Evolutionary conservation across 1,140 invertebrate genomes (phyloP).

Genomic region (Caenorhabditis inopinata): DNA sequence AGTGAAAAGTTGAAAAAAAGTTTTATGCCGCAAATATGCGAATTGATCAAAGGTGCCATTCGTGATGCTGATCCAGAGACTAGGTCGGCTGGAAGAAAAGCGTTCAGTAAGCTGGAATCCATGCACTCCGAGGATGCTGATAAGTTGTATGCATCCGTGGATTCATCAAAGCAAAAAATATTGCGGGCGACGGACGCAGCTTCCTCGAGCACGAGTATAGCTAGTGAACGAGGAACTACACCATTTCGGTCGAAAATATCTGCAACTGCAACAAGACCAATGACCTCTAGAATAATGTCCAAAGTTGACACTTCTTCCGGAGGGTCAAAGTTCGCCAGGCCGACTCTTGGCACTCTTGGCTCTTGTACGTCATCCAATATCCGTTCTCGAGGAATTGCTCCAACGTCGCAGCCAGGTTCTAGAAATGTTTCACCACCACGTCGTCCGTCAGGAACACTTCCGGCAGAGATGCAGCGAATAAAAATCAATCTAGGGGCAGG

Average conservation of each 20-base stretch:
- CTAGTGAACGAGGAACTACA: not conserved
- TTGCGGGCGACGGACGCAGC: no score
- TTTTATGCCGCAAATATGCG: not conserved
- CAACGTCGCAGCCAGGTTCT: not conserved
- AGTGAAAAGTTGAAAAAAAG: not conserved
- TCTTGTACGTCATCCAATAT: not conserved
- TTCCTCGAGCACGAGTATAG: not conserved
- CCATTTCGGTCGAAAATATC: not conserved
- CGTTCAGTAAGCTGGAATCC: no score
- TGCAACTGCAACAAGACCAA: not conserved
- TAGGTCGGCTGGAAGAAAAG: no score
- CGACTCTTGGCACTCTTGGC: not conserved
- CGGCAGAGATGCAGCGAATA: no score
- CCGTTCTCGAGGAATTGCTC: not conserved
- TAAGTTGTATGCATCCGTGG: no score
- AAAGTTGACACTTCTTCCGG: not conserved
- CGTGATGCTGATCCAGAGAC: no score
- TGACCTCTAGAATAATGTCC: no score
- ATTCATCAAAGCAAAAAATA: no score
- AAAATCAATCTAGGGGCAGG: no score
- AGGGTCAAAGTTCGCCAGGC: not conserved
- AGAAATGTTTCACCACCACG: not conserved
- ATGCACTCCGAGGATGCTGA: no score
- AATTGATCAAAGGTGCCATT: not conserved
- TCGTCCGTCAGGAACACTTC: not conserved